Conservation (phyloP, 2,888 invertebrate species). For the Eledone cirrhosa region DNA sequence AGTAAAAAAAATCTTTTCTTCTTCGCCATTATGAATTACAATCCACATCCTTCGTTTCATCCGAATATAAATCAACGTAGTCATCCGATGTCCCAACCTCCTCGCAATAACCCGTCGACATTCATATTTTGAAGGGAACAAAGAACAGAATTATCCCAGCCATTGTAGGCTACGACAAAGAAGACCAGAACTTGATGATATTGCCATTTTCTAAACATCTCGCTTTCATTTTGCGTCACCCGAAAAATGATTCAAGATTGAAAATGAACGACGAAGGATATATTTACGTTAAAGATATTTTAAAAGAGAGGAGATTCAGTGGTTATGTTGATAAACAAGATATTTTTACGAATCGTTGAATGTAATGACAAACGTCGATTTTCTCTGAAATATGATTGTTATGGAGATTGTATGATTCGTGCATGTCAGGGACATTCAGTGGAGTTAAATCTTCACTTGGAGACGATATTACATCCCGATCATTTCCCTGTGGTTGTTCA, state of each 20-base stretch:
- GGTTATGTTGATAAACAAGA: not conserved
- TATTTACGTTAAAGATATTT: not conserved
- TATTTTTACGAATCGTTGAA: not conserved
- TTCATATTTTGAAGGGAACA: no score
- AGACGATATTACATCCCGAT: not conserved
- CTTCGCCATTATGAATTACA: no score
- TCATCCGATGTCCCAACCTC: no score
- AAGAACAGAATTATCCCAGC: not conserved
- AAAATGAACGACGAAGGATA: not conserved
- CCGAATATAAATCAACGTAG: no score
- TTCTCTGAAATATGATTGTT: not conserved
- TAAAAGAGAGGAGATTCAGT: not conserved
- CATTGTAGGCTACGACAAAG: not conserved
- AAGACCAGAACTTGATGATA: not conserved
- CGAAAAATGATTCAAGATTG: not conserved
- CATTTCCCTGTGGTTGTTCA: not conserved
- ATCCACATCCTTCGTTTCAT: no score
- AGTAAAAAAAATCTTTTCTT: no score
- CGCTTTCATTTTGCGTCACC: not conserved
- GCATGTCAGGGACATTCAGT: constrained; percentile 15
- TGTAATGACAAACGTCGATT: not conserved
- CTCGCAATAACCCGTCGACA: no score
- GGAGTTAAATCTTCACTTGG: not conserved
- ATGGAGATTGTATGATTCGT: not conserved
- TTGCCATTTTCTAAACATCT: not conserved